phyloP scores from a whole-genome alignment of 2,888 invertebrate species.

The Tromatobia lineatoria region DNA sequence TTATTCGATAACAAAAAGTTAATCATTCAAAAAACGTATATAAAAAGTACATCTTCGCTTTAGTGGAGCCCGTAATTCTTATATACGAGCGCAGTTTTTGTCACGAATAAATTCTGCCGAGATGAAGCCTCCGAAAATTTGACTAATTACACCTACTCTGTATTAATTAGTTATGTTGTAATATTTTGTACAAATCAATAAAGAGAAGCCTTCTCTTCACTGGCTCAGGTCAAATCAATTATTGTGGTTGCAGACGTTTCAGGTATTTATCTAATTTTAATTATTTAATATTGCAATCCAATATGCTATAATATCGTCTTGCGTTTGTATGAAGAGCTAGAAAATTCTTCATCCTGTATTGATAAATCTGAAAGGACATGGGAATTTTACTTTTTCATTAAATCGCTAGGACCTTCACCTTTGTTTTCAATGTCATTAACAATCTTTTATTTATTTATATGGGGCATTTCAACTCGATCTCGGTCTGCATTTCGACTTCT shows the following conservation, averaged over 20 bases:
- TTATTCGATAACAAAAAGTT: background rate
- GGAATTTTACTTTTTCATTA: background rate
- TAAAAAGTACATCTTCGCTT: background rate
- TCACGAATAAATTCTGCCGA: background rate
- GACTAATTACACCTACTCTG: slow-evolving; percentile 2
- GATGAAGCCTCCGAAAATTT: background rate
- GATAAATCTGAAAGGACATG: slow-evolving; percentile 3
- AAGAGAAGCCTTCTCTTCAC: background rate
- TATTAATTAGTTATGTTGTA: slow-evolving; percentile 3
- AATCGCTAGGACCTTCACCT: background rate
- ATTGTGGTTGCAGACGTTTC: slow-evolving; percentile 2
- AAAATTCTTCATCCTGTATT: background rate
- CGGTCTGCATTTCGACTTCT: no score
- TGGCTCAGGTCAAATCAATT: background rate
- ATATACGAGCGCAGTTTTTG: background rate
- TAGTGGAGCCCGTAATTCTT: background rate
- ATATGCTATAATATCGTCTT: no score
- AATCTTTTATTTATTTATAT: background rate
- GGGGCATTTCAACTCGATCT: no score
- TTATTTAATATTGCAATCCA: background rate
- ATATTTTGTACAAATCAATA: background rate
- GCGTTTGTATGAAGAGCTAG: background rate
- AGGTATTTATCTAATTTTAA: background rate
- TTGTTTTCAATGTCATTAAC: background rate
- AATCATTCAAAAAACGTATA: background rate